These are phyloP conservation scores for Heliconius charithonia DNA, from an alignment of 2,888 invertebrate genomes.

Conservation along the genomic window DNA sequence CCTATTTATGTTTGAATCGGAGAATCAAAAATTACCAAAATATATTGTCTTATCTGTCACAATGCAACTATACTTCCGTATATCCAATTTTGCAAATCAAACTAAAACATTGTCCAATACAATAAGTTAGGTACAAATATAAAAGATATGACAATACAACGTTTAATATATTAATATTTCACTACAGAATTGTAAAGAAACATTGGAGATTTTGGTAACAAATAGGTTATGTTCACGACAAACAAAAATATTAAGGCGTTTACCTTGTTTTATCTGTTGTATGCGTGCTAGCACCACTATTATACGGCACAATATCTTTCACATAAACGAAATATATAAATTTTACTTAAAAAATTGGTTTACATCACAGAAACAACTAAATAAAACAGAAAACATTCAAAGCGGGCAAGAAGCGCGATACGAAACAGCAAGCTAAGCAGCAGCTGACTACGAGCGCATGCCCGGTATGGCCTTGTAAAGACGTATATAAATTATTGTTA, in stretches of 20 bases:
- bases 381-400: constrained; percentile 85
- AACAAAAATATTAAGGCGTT: constrained; percentile 84
- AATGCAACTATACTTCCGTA: constrained; percentile 23
- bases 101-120: background rate
- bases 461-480: constrained; percentile 68
- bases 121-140: background rate
- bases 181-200: constrained; percentile 56
- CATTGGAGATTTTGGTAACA: constrained; percentile 66
- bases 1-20: background rate
- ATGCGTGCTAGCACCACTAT: constrained; percentile 72
- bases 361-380: constrained; percentile 84
- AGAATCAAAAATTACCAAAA: background rate
- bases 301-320: constrained; percentile 74
- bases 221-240: constrained; percentile 83
- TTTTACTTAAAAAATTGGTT: constrained; percentile 79
- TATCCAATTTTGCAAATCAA: constrained; percentile 9
- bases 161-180: background rate
- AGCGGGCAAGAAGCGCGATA: constrained; percentile 85
- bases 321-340: constrained; percentile 72
- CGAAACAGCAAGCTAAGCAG: constrained; percentile 88
- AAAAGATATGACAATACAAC: background rate
- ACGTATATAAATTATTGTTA: constrained; percentile 49
- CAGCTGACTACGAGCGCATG: constrained; percentile 85
- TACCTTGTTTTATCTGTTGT: constrained; percentile 76
- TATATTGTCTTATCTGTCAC: constrained; percentile 28